Evolutionary conservation across 2,113 vertebrate genomes (phyloP).

Genomic region (Otis tarda): DNA sequence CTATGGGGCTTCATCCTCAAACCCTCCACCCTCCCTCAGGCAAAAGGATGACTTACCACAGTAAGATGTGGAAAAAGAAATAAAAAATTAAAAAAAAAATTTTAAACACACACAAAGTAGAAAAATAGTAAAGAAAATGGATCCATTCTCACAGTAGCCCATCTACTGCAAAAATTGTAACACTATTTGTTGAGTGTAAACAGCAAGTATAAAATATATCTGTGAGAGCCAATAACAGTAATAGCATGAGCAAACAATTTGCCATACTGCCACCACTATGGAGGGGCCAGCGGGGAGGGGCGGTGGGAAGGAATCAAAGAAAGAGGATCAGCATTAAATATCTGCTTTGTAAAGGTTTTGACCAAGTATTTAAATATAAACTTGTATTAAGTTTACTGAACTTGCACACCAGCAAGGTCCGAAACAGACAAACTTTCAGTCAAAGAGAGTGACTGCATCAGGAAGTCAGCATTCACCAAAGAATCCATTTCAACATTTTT

Average conservation of each 20-base stretch:
- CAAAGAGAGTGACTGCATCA: slow-evolving; percentile 20
- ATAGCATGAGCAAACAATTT: neutral
- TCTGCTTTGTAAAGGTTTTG: neutral
- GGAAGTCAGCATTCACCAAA: slow-evolving; percentile 51
- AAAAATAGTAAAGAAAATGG: neutral
- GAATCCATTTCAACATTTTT: slow-evolving; percentile 61
- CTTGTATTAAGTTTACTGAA: neutral
- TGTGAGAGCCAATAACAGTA: neutral
- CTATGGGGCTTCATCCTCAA: neutral
- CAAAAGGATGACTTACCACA: neutral
- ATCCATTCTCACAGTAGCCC: neutral
- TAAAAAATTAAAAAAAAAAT: neutral
- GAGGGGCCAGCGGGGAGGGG: neutral
- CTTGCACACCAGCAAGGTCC: neutral
- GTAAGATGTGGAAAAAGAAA: neutral
- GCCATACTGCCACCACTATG: neutral
- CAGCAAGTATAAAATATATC: neutral
- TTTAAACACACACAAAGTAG: neutral
- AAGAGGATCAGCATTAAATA: neutral
- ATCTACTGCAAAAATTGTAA: neutral
- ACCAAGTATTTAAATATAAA: neutral
- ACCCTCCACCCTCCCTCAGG: neutral
- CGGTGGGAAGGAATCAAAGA: neutral
- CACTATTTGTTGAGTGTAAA: neutral
- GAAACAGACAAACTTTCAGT: neutral